These are phyloP conservation scores for Drosophila mayri DNA, from an alignment of 1,140 invertebrate species.

Conservation along the genomic window DNA sequence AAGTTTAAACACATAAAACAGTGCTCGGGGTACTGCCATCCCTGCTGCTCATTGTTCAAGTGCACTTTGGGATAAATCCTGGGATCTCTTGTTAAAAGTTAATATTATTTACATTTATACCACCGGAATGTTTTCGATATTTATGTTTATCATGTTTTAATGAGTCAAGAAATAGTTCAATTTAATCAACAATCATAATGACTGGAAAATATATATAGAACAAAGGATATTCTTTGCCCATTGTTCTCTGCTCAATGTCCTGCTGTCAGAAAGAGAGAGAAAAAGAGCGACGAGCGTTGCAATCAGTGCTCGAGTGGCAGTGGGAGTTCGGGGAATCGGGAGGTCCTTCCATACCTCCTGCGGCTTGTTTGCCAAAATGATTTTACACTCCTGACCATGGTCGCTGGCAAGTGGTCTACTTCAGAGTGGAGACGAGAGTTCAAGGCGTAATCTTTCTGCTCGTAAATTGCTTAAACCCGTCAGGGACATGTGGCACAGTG, in stretches of 20 bases:
- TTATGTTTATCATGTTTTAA: background rate
- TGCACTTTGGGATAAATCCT: background rate
- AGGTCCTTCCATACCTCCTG: constrained; percentile 36
- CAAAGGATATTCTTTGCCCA: background rate
- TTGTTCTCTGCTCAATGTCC: constrained; percentile 16
- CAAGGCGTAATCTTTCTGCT: constrained; percentile 41
- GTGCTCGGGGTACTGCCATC: constrained; percentile 17
- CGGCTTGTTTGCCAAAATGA: constrained; percentile 67
- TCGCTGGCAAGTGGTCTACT: constrained; percentile 29
- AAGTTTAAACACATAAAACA: constrained; percentile 72
- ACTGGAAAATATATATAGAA: too few species aligned
- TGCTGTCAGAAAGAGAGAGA: constrained; percentile 20
- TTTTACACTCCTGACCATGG: constrained; percentile 54
- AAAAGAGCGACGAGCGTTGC: constrained; percentile 25
- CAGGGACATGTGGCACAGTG: constrained; percentile 29
- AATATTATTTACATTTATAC: background rate
- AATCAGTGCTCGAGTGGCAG: constrained; percentile 48
- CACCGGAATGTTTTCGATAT: background rate
- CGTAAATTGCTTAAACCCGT: constrained; percentile 52
- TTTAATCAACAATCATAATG: background rate
- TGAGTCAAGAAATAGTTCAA: background rate
- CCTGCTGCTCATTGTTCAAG: background rate
- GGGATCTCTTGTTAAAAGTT: too few species aligned
- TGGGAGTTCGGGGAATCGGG: constrained; percentile 1
- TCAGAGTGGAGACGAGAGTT: constrained; percentile 22